Evolutionary conservation across 37 sponge, comb jelly and placozoan species (phyloP), one percentile per base, ranked within the genome.

Genomic region (Aplysina aerophoba): DNA sequence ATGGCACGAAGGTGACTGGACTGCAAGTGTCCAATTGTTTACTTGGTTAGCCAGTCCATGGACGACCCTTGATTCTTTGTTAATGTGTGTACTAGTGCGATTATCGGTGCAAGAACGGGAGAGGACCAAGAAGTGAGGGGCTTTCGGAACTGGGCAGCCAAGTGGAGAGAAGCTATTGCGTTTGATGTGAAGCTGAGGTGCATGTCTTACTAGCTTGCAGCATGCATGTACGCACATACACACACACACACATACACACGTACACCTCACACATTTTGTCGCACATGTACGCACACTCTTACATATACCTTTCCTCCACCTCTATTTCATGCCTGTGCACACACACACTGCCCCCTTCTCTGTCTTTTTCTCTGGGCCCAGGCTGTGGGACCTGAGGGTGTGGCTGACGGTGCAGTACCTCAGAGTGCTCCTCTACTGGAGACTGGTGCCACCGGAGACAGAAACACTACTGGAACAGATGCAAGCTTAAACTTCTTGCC

Each of bases 1-100:
- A 94, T 94, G 94, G 87, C 94, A 17, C 82, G 62, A 66, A 77
- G 83, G 92, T 92, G 28, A 31, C 83, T 8, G 22, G 19, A 14
- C 31, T 20, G 6, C 24, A 6, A 15, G n/a, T n/a, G 24, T 44
- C 50, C 44, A 75, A 1, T 4, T 75, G 37, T 41, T 19, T 44
- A 12, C 21, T 38, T 13, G 12, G 55, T 65, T 31, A 37, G 21
- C 14, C n/a, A 55, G 14, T 15, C 0, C 0, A 35, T 34, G 13
- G 19, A 17, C 12, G 15, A 27, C 6, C 5, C 28, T 64, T 12
- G 13, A 4, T 13, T 16, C 31, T 81, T 13, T n/a, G 3, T 15
- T 12, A 57, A 20, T 22, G 13, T 14, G 1, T 35, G n/a, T 37
- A 4, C 54, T 31, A 88, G 85, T 80, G 89, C 89, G 24, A 89